Base-by-base conservation (phyloP, 2,888 invertebrate species). In the Cataglyphis livida region DNA sequence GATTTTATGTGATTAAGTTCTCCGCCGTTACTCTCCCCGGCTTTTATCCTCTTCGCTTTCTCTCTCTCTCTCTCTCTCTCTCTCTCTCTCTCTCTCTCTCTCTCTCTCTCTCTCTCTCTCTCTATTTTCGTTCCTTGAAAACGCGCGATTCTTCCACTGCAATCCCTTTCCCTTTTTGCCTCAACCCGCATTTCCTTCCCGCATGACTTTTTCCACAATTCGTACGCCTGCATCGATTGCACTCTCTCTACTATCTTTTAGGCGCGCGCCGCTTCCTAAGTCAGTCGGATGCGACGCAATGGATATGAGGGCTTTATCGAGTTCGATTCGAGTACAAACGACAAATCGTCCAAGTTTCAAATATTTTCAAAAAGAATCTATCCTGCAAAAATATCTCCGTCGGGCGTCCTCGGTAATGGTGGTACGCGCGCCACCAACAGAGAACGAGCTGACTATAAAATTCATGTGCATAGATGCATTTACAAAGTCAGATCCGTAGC, bases 321-420 rank as follows among this genome's bases (percentile, higher is more conserved):
- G 85, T 90, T 90, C 84, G 91, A 91, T 85, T 89, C 87, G 88
- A 83, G 82, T 76, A 75, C 82, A 83, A 85, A 89, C 92, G 91
- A 93, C 91, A 90, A 93, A 93, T 93, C 89, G 91, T 85, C 90
- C 82, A 93, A 93, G 90, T 93, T 93, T 93, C 89, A 91, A 93
- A 92, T 93, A 93, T 93, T 93, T 91, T 91, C 87, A 87, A 92
- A 90, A 92, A 90, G 91, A 91, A 90, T 90, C 85, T 84, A 90
- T 91, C 89, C 90, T 86, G 87, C 86, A 87, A 91, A 91, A 92
- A 92, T 92, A 92, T 89, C 90, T 74, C 38, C 73, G 83, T 28
- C 65, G 66, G 66, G 81, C 48, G 48, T 66, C 10, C n/a, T 59
- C 71, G 74, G 41, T 54, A 78, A 81, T 12, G 5, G 32, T 41